phyloP scores from a whole-genome alignment of 2,113 vertebrate species.

The Solea senegalensis region DNA sequence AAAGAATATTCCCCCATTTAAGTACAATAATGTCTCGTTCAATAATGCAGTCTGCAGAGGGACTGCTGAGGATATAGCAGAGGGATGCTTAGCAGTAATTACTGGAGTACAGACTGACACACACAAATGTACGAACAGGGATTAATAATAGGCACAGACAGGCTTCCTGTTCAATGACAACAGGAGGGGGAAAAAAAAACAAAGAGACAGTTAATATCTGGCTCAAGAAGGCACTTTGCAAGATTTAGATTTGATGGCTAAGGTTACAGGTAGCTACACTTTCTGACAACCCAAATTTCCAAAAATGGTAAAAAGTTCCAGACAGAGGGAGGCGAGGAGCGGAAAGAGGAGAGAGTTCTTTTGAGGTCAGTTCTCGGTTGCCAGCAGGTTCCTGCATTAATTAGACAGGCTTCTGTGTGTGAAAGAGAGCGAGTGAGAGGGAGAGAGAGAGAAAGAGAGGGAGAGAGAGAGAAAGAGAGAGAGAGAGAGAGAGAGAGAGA shows the following conservation, averaged over 20 bases:
- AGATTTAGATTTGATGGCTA: conserved; percentile 45
- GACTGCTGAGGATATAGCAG: conserved; percentile 1
- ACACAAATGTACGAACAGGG: not conserved
- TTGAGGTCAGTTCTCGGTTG: conserved; percentile 57
- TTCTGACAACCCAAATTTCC: conserved; percentile 49
- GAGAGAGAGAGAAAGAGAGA: not conserved
- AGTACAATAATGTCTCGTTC: no score
- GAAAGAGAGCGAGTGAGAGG: not conserved
- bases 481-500: conserved; percentile 7
- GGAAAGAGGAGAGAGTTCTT: conserved; percentile 50
- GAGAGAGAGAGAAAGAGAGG: conserved; percentile 1
- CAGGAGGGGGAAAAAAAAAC: not conserved
- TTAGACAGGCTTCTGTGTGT: conserved; percentile 50
- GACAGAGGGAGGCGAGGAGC: conserved; percentile 43
- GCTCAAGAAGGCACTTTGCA: conserved; percentile 3
- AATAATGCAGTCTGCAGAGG: not conserved
- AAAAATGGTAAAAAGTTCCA: conserved; percentile 52
- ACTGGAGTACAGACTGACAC: not conserved
- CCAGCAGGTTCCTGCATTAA: conserved; percentile 66
- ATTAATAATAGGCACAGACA: conserved; percentile 10
- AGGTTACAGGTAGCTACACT: conserved; percentile 52
- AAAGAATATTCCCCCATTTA: no score
- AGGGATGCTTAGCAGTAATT: conserved; percentile 15
- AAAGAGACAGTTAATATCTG: conserved; percentile 18
- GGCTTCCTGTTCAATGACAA: conserved; percentile 31